These are phyloP conservation scores for Chlorodrepanis virens DNA, from an alignment of 2,113 vertebrate species.

Conservation along the genomic window DNA sequence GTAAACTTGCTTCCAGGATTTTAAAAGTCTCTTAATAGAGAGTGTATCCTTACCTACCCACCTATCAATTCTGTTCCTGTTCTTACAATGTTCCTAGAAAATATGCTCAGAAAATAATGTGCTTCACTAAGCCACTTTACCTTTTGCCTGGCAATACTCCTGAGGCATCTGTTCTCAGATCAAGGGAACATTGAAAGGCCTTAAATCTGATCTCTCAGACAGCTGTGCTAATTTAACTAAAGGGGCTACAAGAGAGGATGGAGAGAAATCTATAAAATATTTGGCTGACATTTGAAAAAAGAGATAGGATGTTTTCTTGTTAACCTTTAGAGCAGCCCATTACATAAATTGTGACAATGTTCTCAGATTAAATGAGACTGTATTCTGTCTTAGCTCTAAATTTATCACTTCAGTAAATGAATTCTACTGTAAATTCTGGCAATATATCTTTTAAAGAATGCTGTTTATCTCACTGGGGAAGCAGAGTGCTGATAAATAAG, in stretches of 20 bases:
- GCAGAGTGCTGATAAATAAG: constrained; percentile 45
- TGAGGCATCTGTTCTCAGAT: constrained; percentile 46
- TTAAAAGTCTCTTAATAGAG: background rate
- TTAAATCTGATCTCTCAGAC: constrained; percentile 60
- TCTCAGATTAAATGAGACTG: constrained; percentile 42
- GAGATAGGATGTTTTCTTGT: constrained; percentile 64
- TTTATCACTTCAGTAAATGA: constrained; percentile 61
- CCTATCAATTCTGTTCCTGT: background rate
- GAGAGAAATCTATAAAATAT: constrained; percentile 60
- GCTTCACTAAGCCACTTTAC: constrained; percentile 12
- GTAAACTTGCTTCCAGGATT: background rate
- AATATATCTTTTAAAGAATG: constrained; percentile 58
- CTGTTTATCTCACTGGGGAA: constrained; percentile 62
- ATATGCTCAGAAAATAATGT: background rate
- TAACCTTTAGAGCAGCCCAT: constrained; percentile 56
- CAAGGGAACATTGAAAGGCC: constrained; percentile 33
- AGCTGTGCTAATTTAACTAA: constrained; percentile 66
- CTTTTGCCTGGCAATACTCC: constrained; percentile 46
- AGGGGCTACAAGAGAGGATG: constrained; percentile 16
- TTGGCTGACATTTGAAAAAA: constrained; percentile 69
- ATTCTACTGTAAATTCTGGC: constrained; percentile 58
- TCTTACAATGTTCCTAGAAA: background rate
- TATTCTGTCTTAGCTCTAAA: constrained; percentile 40
- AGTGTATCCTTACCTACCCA: background rate
- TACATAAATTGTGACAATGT: constrained; percentile 59